phyloP scores from a whole-genome alignment of 2,888 invertebrate species.

The Acanthosepion pharaonis region DNA sequence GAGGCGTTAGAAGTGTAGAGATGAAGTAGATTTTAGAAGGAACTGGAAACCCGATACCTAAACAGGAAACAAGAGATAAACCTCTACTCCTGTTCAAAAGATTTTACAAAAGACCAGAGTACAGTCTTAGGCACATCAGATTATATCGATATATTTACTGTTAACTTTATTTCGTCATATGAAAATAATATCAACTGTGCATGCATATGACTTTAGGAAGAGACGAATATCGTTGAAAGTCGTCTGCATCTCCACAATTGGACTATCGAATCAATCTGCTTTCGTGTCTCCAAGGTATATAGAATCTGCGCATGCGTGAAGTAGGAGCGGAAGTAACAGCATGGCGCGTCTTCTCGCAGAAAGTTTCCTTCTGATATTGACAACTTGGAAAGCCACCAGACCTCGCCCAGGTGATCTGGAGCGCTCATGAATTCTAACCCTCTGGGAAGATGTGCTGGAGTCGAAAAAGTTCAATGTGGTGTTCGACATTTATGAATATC shows the following conservation, averaged over 20 bases:
- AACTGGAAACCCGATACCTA: too few relatives aligned
- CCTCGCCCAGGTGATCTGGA: neutral
- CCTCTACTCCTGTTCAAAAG: too few relatives aligned
- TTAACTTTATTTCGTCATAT: too few relatives aligned
- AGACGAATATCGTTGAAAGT: neutral
- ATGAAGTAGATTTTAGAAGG: too few relatives aligned
- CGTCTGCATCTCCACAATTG: neutral
- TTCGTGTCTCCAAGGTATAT: neutral
- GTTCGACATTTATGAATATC: neutral
- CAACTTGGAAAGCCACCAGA: neutral
- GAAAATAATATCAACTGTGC: neutral
- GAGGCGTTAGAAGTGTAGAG: too few relatives aligned
- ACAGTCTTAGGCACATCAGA: too few relatives aligned
- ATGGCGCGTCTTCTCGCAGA: neutral
- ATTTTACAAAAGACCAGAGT: too few relatives aligned
- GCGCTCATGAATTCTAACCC: neutral
- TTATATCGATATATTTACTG: too few relatives aligned
- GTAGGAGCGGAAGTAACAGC: neutral
- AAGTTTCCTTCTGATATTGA: neutral
- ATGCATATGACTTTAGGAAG: neutral
- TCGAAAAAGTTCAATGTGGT: neutral
- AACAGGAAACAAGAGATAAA: too few relatives aligned
- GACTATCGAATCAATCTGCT: neutral
- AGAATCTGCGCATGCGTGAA: neutral
- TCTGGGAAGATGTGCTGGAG: neutral